Conservation (phyloP, 1,140 invertebrate species). For the Macrosteles quadrilineatus region DNA sequence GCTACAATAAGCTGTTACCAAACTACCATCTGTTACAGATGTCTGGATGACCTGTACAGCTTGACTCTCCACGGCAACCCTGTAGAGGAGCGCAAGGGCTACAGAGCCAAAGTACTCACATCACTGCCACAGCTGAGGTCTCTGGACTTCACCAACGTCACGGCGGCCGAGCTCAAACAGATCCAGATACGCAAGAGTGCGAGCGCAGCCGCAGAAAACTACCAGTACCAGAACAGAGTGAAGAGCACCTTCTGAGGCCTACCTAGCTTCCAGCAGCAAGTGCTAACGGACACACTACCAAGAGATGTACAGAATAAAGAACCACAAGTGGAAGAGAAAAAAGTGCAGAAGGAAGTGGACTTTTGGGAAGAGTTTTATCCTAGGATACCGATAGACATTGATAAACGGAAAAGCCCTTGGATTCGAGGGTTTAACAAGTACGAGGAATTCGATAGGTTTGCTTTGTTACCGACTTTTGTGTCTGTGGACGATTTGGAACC, state of each 20-base stretch:
- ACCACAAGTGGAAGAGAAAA: neutral
- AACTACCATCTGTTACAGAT: too few relatives aligned
- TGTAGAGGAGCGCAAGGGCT: constrained; percentile 41
- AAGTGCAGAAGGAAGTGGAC: neutral
- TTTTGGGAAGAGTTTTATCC: constrained; percentile 20
- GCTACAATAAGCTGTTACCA: too few relatives aligned
- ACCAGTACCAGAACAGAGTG: neutral
- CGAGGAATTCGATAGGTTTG: constrained; percentile 21
- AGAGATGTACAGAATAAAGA: neutral
- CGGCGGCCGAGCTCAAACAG: constrained; percentile 34
- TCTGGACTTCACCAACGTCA: constrained; percentile 46
- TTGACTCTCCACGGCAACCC: constrained; percentile 47
- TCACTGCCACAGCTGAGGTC: constrained; percentile 39
- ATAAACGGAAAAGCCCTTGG: constrained; percentile 8
- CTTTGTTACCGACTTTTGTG: neutral
- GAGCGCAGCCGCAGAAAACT: neutral
- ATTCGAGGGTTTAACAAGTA: constrained; percentile 17
- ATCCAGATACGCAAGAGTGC: constrained; percentile 2
- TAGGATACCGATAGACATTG: neutral
- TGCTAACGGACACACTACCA: neutral
- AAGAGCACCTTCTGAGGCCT: constrained; percentile 10
- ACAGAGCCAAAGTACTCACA: constrained; percentile 38
- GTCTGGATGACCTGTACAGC: constrained; percentile 40
- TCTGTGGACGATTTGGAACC: neutral
- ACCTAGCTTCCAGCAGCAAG: neutral